These are phyloP conservation scores for Peromyscus eremicus DNA, from an alignment of 2,797 vertebrate species.

Conservation along the genomic window DNA sequence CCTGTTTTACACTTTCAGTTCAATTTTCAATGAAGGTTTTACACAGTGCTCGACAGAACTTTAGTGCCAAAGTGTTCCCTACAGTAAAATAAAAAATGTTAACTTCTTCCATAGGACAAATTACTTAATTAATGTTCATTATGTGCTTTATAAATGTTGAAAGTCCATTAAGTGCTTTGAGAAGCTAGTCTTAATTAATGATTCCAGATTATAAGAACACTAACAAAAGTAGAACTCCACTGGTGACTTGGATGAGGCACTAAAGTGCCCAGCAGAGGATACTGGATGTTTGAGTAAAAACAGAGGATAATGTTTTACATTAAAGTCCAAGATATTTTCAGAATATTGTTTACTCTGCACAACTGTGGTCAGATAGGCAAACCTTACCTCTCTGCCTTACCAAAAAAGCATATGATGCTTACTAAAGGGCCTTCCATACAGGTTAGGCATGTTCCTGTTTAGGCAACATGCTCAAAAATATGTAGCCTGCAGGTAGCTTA, in stretches of 20 bases:
- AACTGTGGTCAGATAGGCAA: not conserved
- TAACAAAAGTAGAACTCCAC: not conserved
- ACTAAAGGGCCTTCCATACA: not conserved
- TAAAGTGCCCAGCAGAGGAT: not conserved
- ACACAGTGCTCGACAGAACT: not conserved
- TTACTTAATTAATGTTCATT: slow-evolving; percentile 21
- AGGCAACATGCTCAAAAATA: not conserved
- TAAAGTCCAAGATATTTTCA: not conserved
- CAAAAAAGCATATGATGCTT: not conserved
- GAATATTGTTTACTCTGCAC: not conserved
- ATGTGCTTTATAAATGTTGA: not conserved
- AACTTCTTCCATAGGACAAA: slow-evolving; percentile 15
- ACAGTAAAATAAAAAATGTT: slow-evolving; percentile 10
- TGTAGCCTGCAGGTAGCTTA: not conserved
- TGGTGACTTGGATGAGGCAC: not conserved
- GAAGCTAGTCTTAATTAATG: not conserved
- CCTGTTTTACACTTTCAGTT: not conserved
- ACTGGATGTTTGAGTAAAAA: slow-evolving; percentile 37
- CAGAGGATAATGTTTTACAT: not conserved
- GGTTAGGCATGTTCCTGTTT: not conserved
- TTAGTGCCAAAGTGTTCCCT: not conserved
- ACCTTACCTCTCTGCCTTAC: not conserved
- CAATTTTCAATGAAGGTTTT: not conserved
- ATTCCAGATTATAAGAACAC: not conserved
- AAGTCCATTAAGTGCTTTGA: slow-evolving; percentile 42